Evolutionary conservation across 2,797 vertebrate species (phyloP), one percentile per base, ranked within the genome.

Genomic region (Micromesistius poutassou): DNA sequence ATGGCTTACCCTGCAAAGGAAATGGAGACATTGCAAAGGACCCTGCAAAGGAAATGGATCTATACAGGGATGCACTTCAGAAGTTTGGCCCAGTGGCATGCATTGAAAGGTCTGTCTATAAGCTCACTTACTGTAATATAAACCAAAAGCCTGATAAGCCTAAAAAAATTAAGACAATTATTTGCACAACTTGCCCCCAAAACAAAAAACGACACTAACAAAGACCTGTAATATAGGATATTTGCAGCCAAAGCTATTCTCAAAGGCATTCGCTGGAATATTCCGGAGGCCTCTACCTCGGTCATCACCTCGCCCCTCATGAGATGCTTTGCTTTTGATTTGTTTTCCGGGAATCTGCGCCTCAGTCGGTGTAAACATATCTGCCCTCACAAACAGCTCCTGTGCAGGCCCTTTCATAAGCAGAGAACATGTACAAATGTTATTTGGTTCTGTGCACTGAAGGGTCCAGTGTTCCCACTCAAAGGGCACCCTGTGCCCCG

Each of bases 401-500:
- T 90, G 81, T 90, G 81, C 81, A 80, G 77, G 78, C 71, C 30
- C 77, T 75, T 82, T 86, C 79, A 81, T 75, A 78, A 85, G 87
- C 78, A 88, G 85, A 87, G 73, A 80, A 79, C 80, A 85, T 75
- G 55, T 68, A 90, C 84, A 86, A 71, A 72, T 74, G 36, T 82
- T 77, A 78, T 83, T 82, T 83, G 36, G 78, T 40, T 74, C n/a
- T 0, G 75, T 0, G 75, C 66, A 1, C 89, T 90, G 90, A 94
- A 94, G 80, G 85, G 85, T 85, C 79, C 83, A 86, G 82, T 94
- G 87, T 93, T 76, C 71, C 81, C 79, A 68, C 79, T 93, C 76
- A 93, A 93, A 90, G 83, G 89, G 77, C 77, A 85, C 79, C 71
- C 89, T 94, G 90, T 94, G 88, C 79, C 80, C 74, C 72, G 71